These are phyloP conservation scores for Temnothorax curvispinosus DNA, from an alignment of 1,140 invertebrate genomes.

Conservation along the genomic window DNA sequence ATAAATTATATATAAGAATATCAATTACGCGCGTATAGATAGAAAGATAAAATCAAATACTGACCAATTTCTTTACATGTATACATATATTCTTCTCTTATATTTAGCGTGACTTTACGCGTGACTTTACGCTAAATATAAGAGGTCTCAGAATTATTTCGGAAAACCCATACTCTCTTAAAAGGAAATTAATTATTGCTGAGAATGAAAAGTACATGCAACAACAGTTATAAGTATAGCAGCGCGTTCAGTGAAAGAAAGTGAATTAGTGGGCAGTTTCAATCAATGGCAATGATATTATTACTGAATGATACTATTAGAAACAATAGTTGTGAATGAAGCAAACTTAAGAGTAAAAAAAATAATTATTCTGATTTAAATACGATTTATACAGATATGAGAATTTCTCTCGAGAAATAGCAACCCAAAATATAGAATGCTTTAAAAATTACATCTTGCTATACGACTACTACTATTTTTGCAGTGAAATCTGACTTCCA, in stretches of 20 bases:
- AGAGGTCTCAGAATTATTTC: background rate
- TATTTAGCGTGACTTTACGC: no score
- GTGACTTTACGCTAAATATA: background rate
- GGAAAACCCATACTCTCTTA: no score
- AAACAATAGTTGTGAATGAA: background rate
- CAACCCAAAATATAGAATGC: background rate
- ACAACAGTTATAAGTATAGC: no score
- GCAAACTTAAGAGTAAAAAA: background rate
- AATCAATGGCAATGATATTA: background rate
- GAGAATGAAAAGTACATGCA: background rate
- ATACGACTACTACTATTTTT: background rate
- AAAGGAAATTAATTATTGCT: no score
- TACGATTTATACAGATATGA: background rate
- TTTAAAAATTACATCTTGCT: background rate
- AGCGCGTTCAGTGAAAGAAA: background rate
- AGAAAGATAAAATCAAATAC: background rate
- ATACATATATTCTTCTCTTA: background rate
- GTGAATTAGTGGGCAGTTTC: background rate
- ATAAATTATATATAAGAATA: slow-evolving; percentile 14
- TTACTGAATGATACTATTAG: background rate
- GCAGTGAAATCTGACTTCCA: background rate
- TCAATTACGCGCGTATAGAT: background rate
- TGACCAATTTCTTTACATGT: background rate
- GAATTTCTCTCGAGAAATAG: background rate
- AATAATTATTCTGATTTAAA: background rate